Percentiles rank a stretch among this genome's conserved stretches.
These are phyloP conservation scores for Bovichtus diacanthus DNA, from an alignment of 2,797 vertebrate species.

Conservation along the genomic window DNA sequence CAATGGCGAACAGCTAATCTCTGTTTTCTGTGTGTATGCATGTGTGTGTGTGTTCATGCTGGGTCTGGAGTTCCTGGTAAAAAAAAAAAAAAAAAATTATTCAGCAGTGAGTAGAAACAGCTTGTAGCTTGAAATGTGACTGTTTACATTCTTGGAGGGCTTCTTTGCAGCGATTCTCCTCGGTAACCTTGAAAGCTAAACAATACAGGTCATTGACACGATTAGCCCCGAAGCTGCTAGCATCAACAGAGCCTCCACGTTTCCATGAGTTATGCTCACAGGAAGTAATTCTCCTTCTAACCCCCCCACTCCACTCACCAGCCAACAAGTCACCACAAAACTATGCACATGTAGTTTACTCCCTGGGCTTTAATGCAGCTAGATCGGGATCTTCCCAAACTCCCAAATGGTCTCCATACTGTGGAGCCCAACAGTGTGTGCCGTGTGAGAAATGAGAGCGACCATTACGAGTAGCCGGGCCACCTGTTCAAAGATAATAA, in stretches of 20 bases:
- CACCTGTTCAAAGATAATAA: slow-evolving; percentile 89
- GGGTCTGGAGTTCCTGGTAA: slow-evolving; percentile 60
- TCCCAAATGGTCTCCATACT: slow-evolving; percentile 75
- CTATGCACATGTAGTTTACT: slow-evolving; percentile 71
- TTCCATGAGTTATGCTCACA: slow-evolving; percentile 67
- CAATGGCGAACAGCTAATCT: slow-evolving; percentile 40
- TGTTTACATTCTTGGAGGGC: slow-evolving; percentile 76
- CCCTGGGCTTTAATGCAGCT: slow-evolving; percentile 58
- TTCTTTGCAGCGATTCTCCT: slow-evolving; percentile 71
- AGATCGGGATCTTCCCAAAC: slow-evolving; percentile 73
- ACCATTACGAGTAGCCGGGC: slow-evolving; percentile 68
- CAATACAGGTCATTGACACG: slow-evolving; percentile 78
- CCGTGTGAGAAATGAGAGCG: slow-evolving; percentile 55
- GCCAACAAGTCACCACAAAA: slow-evolving; percentile 71
- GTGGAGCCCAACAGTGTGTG: slow-evolving; percentile 43
- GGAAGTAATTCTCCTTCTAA: slow-evolving; percentile 63
- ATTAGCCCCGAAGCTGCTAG: slow-evolving; percentile 69
- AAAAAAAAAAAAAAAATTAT: slow-evolving; percentile 14
- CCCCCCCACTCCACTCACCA: slow-evolving; percentile 32
- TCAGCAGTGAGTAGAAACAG: slow-evolving; percentile 58
- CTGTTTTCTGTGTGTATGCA: slow-evolving; percentile 38
- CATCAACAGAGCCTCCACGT: slow-evolving; percentile 60
- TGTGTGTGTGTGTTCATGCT: slow-evolving; percentile 30
- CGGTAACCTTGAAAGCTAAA: slow-evolving; percentile 74
- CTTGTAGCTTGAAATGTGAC: slow-evolving; percentile 60